Evolutionary conservation across 2,888 invertebrate species (phyloP).

Genomic region (Drosophila testacea): DNA sequence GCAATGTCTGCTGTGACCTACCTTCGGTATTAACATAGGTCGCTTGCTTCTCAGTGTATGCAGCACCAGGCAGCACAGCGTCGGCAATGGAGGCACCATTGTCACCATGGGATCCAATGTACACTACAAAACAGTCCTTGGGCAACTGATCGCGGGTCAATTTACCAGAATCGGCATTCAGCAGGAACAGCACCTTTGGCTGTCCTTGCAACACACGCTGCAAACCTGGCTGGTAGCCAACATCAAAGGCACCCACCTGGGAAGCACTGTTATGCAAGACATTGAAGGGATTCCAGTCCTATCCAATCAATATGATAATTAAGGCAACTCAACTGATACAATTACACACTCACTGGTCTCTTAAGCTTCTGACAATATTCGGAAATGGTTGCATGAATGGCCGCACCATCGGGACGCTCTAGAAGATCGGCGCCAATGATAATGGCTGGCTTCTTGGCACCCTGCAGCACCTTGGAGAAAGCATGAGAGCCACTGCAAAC

Average conservation of each 20-base stretch:
- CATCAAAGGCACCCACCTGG: constrained; percentile 97
- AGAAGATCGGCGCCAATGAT: constrained; percentile 95
- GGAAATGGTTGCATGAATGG: constrained; percentile 91
- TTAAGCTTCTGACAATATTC: constrained; percentile 88
- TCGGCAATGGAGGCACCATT: constrained; percentile 96
- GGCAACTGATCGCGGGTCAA: constrained; percentile 92
- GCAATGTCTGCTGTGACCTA: constrained; percentile 94
- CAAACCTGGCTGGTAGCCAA: constrained; percentile 94
- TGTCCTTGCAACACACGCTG: constrained; percentile 87
- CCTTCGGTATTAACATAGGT: constrained; percentile 99
- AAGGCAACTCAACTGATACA: not conserved
- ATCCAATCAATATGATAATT: not conserved
- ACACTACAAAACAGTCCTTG: constrained; percentile 93
- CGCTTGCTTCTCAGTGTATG: constrained; percentile 99
- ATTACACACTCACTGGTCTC: constrained; percentile 84
- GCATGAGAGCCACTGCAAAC: constrained; percentile 90
- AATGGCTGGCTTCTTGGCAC: constrained; percentile 95
- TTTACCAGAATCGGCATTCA: constrained; percentile 96
- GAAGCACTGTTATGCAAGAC: constrained; percentile 96
- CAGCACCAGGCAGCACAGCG: constrained; percentile 96
- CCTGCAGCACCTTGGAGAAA: constrained; percentile 89
- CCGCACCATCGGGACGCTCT: constrained; percentile 91
- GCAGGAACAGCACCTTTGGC: constrained; percentile 93
- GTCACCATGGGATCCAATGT: constrained; percentile 98
- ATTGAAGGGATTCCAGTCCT: constrained; percentile 93